Conservation (phyloP, 1,140 invertebrate species). For the Lutraria rhynchaena region DNA sequence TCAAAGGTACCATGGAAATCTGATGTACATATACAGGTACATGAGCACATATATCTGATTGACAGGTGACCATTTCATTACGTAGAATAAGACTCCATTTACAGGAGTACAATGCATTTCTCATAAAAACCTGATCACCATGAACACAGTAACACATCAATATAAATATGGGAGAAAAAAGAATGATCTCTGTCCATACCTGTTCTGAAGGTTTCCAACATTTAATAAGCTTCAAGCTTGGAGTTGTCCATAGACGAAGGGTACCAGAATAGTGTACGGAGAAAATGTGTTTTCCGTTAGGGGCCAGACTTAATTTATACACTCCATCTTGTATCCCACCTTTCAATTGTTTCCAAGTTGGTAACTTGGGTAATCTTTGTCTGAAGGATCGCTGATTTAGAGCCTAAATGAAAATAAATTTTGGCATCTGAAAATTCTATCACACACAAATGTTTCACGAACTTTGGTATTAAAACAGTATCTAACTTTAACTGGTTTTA, state of each 20-base stretch:
- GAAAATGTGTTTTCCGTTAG: conserved; percentile 84
- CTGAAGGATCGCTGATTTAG: conserved; percentile 40
- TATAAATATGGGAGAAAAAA: no score
- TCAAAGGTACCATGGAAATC: no score
- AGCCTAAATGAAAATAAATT: conserved; percentile 39
- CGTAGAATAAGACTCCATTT: background rate
- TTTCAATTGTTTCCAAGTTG: conserved; percentile 11
- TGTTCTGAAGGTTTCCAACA: conserved; percentile 86
- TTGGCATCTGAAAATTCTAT: background rate
- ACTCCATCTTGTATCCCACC: conserved; percentile 83
- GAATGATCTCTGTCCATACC: conserved; percentile 63
- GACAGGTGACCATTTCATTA: no score
- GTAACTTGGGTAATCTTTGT: conserved; percentile 42
- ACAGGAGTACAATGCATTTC: no score
- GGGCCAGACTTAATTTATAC: conserved; percentile 87
- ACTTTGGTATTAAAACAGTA: no score
- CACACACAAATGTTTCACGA: no score
- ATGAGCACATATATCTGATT: no score
- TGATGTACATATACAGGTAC: no score
- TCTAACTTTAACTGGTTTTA: no score
- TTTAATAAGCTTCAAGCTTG: conserved; percentile 84
- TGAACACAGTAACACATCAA: no score
- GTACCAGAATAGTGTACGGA: conserved; percentile 88
- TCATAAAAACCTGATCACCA: no score
- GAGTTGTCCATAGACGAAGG: conserved; percentile 88